Evolutionary conservation across 2,113 vertebrate species (phyloP).

Genomic region (Brachypteracias leptosomus): DNA sequence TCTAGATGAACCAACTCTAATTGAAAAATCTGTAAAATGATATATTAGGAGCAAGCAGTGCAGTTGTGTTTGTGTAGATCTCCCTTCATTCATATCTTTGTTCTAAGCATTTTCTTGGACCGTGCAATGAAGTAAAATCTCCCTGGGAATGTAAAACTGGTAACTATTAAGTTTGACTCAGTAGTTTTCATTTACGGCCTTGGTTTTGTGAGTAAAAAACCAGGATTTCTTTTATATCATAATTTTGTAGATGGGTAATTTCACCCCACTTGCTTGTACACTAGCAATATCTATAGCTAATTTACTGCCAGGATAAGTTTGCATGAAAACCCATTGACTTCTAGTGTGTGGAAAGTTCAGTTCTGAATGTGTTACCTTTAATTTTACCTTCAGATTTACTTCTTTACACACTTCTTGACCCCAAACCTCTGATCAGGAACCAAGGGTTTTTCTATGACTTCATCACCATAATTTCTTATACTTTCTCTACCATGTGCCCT

Average conservation of each 20-base stretch:
- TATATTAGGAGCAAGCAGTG: background rate
- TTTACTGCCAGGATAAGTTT: background rate
- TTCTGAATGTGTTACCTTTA: background rate
- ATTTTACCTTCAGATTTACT: background rate
- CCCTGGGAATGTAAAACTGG: background rate
- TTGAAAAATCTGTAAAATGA: background rate
- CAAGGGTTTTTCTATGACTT: background rate
- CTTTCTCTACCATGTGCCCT: background rate
- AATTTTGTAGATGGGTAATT: background rate
- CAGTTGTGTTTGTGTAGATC: background rate
- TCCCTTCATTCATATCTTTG: background rate
- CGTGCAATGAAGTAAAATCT: background rate
- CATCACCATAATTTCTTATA: background rate
- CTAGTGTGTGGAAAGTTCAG: background rate
- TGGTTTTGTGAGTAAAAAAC: background rate
- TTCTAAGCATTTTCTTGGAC: background rate
- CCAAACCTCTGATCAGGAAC: background rate
- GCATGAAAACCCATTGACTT: background rate
- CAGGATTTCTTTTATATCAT: background rate
- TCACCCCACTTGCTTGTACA: background rate
- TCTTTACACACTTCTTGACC: background rate
- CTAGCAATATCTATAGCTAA: background rate
- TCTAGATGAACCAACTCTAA: background rate
- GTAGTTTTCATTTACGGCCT: background rate
- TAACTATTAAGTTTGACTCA: background rate